phyloP scores from a whole-genome alignment of 2,888 invertebrate species.

The Erebia palarica region DNA sequence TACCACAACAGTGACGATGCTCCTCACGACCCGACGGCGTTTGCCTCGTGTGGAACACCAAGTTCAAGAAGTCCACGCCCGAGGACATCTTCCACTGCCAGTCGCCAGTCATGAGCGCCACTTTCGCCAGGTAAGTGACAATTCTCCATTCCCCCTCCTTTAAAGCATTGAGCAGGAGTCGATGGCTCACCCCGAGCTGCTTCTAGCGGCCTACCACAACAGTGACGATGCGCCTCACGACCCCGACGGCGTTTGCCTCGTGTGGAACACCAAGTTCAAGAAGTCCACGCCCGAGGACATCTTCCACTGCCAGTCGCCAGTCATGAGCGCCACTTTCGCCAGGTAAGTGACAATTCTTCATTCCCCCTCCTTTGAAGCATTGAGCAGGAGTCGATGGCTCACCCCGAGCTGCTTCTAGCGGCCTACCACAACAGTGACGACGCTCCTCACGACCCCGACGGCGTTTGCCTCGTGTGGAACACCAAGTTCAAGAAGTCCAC shows the following conservation, averaged over 20 bases:
- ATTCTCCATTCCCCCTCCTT: no score
- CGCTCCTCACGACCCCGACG: constrained; percentile 86
- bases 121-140: constrained; percentile 88
- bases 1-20: no score
- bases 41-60: constrained; percentile 98
- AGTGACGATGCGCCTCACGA: no score
- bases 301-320: constrained; percentile 98
- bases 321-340: constrained; percentile 97
- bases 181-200: no score
- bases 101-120: constrained; percentile 97
- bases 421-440: no score
- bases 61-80: constrained; percentile 98
- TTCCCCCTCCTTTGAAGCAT: no score
- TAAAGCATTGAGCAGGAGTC: no score
- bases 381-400: no score
- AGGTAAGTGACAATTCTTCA: constrained; percentile 64
- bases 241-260: constrained; percentile 98
- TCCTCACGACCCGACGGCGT: constrained; percentile 90
- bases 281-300: constrained; percentile 98
- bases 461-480: constrained; percentile 99
- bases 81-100: constrained; percentile 99
- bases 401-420: no score
- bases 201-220: no score
- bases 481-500: constrained; percentile 98
- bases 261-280: constrained; percentile 99